phyloP scores from a whole-genome alignment of 1,140 invertebrate genomes.

The Wiebesia pumilae region DNA sequence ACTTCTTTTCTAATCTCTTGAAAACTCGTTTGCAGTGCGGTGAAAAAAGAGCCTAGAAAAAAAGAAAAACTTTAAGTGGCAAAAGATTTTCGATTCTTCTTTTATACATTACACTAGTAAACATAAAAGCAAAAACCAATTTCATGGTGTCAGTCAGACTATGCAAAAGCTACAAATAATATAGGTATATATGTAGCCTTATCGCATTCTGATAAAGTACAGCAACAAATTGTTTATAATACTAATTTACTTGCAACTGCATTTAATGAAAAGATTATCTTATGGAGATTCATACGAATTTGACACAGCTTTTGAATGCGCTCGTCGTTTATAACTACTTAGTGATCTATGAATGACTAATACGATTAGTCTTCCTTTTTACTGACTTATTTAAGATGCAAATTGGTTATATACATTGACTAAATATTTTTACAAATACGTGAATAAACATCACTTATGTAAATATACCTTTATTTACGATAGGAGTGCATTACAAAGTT shows the following conservation, averaged over 20 bases:
- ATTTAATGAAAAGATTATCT: slow-evolving; percentile 25
- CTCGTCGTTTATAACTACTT: not conserved
- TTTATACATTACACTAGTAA: slow-evolving; percentile 31
- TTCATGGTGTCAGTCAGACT: not conserved
- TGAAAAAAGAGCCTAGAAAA: not conserved
- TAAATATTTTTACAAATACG: slow-evolving; percentile 35
- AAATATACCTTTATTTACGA: slow-evolving; percentile 9
- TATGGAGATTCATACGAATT: not conserved
- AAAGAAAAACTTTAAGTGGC: not conserved
- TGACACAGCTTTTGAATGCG: slow-evolving; percentile 12
- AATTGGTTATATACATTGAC: not conserved
- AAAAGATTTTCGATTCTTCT: slow-evolving; percentile 9
- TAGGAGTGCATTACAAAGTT: slow-evolving; percentile 6
- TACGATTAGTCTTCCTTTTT: not conserved
- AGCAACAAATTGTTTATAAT: slow-evolving; percentile 17
- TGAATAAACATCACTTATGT: slow-evolving; percentile 29
- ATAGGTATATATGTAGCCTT: not conserved
- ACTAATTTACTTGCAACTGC: slow-evolving; percentile 29
- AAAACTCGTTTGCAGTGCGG: not conserved
- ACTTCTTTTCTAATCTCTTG: not conserved
- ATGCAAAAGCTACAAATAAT: not conserved
- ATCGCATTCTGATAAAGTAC: slow-evolving; percentile 37
- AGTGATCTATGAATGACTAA: slow-evolving; percentile 18
- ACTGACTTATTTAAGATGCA: not conserved
- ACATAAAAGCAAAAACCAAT: slow-evolving; percentile 12